Evolutionary conservation across 2,797 vertebrate species (phyloP).

Genomic region (Ctenochaetus hawaiiensis): DNA sequence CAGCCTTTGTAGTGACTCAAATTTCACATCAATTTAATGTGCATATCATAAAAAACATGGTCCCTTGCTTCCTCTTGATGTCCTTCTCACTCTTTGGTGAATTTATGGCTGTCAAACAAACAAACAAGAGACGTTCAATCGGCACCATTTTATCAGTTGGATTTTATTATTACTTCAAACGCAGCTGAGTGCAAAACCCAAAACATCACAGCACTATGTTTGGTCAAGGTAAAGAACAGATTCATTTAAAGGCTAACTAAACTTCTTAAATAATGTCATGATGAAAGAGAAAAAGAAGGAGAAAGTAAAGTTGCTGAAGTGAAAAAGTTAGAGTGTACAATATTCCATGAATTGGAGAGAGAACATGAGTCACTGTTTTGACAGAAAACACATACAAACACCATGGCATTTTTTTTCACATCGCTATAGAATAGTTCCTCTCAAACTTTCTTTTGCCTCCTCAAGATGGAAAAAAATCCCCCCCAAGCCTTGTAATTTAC

Average conservation of each 20-base stretch:
- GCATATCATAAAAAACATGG: background rate
- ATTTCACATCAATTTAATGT: slow-evolving; percentile 34
- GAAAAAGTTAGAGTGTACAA: background rate
- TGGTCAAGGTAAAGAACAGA: background rate
- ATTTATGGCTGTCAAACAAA: background rate
- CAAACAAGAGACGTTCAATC: background rate
- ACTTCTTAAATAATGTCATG: background rate
- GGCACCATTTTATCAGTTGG: too few relatives aligned
- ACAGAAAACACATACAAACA: background rate
- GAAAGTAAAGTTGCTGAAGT: slow-evolving; percentile 1
- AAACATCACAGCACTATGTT: background rate
- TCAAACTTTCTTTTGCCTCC: too few relatives aligned
- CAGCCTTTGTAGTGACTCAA: slow-evolving; percentile 7
- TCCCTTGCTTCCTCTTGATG: slow-evolving; percentile 10
- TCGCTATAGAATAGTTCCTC: too few relatives aligned
- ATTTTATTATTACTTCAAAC: too few relatives aligned
- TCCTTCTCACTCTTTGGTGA: background rate
- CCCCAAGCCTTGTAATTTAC: too few relatives aligned
- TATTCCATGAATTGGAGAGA: background rate
- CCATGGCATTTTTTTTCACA: background rate
- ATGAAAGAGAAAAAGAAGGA: background rate
- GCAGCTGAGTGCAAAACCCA: too few relatives aligned
- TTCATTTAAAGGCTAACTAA: background rate
- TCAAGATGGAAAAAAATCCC: too few relatives aligned
- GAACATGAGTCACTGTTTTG: slow-evolving; percentile 2